These are phyloP conservation scores for Bursaphelenchus mucronatus DNA, from an alignment of 1,140 invertebrate species.

Conservation along the genomic window DNA sequence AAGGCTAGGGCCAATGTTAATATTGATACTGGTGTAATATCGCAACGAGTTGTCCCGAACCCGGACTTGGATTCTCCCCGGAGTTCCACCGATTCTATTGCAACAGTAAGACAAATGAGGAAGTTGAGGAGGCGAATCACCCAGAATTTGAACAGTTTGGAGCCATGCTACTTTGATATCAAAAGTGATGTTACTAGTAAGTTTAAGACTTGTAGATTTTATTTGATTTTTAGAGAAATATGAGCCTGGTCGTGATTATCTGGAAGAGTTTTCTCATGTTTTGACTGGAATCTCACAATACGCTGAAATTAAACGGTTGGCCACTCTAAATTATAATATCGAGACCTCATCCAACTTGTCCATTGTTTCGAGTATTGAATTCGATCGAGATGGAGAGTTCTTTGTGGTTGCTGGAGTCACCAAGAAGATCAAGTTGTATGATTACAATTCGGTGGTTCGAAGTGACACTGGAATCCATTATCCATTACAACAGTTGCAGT, in stretches of 20 bases:
- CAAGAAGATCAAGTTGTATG: constrained; percentile 86
- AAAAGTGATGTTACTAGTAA: background rate
- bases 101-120: background rate
- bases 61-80: background rate
- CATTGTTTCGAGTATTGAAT: constrained; percentile 88
- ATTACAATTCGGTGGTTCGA: constrained; percentile 78
- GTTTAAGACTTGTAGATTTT: constrained; percentile 22
- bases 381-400: constrained; percentile 91
- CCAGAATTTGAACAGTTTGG: constrained; percentile 34
- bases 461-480: constrained; percentile 84
- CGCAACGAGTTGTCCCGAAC: background rate
- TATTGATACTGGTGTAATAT: background rate
- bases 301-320: constrained; percentile 73
- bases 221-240: background rate
- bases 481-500: constrained; percentile 85
- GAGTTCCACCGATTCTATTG: constrained; percentile 38
- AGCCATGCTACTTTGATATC: constrained; percentile 38
- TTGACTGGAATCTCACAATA: constrained; percentile 82
- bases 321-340: constrained; percentile 82
- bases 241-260: constrained; percentile 51
- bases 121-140: constrained; percentile 46
- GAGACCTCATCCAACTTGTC: constrained; percentile 83
- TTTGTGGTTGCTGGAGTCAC: constrained; percentile 94
- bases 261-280: constrained; percentile 79
- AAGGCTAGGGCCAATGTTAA: constrained; percentile 70